Percentiles rank a stretch among this genome's conserved stretches.
phyloP scores from a whole-genome alignment of 23 tunicate genomes.

The Diplosoma virens region DNA sequence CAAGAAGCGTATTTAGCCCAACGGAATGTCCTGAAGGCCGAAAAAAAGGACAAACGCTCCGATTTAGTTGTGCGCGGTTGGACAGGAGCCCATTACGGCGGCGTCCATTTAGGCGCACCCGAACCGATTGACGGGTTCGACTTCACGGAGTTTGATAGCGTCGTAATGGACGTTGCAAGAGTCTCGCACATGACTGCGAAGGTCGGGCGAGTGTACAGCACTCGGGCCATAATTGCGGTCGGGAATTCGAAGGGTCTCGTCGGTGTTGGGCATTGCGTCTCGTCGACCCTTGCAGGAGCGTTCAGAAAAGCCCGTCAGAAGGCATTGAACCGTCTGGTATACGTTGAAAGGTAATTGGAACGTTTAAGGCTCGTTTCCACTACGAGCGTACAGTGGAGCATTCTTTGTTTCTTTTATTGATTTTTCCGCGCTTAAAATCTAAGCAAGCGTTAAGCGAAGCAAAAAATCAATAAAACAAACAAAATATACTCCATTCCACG shows the following conservation, averaged over 20 bases:
- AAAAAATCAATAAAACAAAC: too few relatives aligned
- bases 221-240: constrained; percentile 57
- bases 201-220: constrained; percentile 61
- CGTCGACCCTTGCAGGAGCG: constrained; percentile 49
- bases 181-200: constrained; percentile 73
- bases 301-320: constrained; percentile 72
- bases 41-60: neutral
- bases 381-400: too few relatives aligned
- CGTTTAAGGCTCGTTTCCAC: too few relatives aligned
- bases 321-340: constrained; percentile 58
- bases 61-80: constrained; percentile 58
- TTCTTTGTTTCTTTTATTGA: too few relatives aligned
- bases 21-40: constrained; percentile 17
- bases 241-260: constrained; percentile 82
- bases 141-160: constrained; percentile 47
- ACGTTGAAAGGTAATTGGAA: constrained; percentile 81
- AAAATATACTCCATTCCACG: too few relatives aligned
- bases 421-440: too few relatives aligned
- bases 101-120: constrained; percentile 47
- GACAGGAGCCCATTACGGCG: constrained; percentile 83
- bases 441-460: too few relatives aligned
- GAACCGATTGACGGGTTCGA: constrained; percentile 29
- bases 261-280: constrained; percentile 43
- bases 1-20: constrained; percentile 17
- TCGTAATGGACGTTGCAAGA: constrained; percentile 53